These are phyloP conservation scores for Rhingia rostrata DNA, from an alignment of 2,888 invertebrate genomes.

Conservation along the genomic window DNA sequence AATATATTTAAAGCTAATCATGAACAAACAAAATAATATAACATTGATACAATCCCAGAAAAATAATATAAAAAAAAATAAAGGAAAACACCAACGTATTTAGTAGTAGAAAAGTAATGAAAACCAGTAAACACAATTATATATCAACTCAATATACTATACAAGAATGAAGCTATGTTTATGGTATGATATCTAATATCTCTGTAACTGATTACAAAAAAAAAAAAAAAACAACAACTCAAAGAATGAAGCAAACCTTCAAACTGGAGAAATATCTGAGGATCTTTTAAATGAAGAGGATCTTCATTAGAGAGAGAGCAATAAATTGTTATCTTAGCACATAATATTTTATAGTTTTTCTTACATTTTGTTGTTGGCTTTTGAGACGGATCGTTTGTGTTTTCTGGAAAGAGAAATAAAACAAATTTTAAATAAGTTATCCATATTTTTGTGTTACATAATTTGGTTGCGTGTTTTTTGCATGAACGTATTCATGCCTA, in stretches of 20 bases:
- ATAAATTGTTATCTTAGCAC: constrained; percentile 24
- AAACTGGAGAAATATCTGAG: constrained; percentile 53
- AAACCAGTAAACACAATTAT: constrained; percentile 45
- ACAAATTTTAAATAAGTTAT: constrained; percentile 46
- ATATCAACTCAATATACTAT: constrained; percentile 50
- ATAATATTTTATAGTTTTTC: constrained; percentile 8
- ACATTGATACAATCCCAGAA: constrained; percentile 52
- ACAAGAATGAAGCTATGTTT: constrained; percentile 44
- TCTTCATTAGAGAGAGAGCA: not conserved
- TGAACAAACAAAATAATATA: constrained; percentile 18
- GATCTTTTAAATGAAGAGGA: constrained; percentile 2
- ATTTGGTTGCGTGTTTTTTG: constrained; percentile 41
- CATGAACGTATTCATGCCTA: constrained; percentile 3
- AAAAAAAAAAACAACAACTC: constrained; percentile 10
- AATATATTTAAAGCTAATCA: constrained; percentile 31
- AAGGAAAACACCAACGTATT: constrained; percentile 67
- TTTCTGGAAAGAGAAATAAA: not conserved
- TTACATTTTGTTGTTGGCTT: constrained; percentile 12
- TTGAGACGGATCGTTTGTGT: constrained; percentile 9
- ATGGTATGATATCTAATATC: constrained; percentile 37
- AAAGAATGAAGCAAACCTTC: constrained; percentile 22
- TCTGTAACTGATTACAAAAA: constrained; percentile 58
- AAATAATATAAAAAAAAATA: constrained; percentile 45
- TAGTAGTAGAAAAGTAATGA: constrained; percentile 45
- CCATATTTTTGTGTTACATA: constrained; percentile 42